Base-by-base conservation (phyloP, 2,797 vertebrate species). In the Cuculus canorus region DNA sequence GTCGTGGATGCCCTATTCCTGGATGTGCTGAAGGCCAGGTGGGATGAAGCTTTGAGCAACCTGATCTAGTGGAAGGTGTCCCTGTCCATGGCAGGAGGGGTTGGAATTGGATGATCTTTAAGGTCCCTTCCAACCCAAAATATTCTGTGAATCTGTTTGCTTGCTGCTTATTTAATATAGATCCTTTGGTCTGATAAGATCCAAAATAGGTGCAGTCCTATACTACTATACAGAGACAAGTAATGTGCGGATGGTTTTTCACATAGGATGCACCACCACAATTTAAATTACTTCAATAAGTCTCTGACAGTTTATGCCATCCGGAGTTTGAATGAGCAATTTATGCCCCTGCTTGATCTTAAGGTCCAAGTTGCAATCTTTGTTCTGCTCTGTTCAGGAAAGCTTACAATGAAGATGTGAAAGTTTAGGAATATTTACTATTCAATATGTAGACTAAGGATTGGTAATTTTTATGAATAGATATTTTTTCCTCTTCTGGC, bases 381-480 rank as follows among this genome's bases (percentile, higher is more conserved):
- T 70, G 18, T 76, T 82, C 43, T 56, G 7, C 14, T 69, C 60
- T 45, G 18, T 53, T 63, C 33, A 50, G 52, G 28, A 82, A 95
- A 89, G 7, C 25, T 64, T 64, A 56, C 32, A 90, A 80, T 73
- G 13, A 80, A 82, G 84, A 82, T 86, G 25, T 60, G 39, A 90
- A 90, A 66, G 11, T 82, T 87, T 82, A 64, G 25, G 37, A 68
- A 68, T 60, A 25, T 53, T 79, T 94, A 56, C 92, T 86, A 72
- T 90, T 90, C 25, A 53, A 59, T 33, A 70, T 63, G 9, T 82
- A 86, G 63, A 77, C 53, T 77, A 60, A 47, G 21, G 13, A 6
- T 50, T 86, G 25, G 56, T 77, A 77, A 43, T 66, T 85, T 82
- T 93, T 68, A 87, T 93, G 2, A 94, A 85, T 73, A 93, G 63